Evolutionary conservation across 2,888 invertebrate genomes (phyloP), one percentile per base, ranked within the genome.

Genomic region (Cephus nigrinus): DNA sequence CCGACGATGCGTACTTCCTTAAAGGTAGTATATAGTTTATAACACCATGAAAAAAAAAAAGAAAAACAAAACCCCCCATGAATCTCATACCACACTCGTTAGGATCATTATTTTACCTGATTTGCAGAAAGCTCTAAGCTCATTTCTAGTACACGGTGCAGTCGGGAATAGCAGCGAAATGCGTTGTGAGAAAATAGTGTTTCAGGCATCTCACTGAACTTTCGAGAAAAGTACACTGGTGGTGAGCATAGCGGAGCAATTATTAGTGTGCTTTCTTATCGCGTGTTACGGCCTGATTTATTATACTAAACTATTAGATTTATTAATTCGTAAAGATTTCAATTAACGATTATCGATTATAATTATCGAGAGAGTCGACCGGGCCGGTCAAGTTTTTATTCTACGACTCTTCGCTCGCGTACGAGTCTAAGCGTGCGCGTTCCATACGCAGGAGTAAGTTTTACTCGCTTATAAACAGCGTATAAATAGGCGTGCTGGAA

Each of bases 381-480:
- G 55, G 55, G 55, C 55, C 55, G 55, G 55, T 55, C 55, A 55
- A 55, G 55, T 55, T 55, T 55, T 55, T 55, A 55, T 55, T 55
- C 40, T 40, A 40, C 4, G 40, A 12, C 5, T 40, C 23, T 55
- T 36, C 4, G 55, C 2, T 55, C 55, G 55, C 55, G 55, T 23
- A 5, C 0, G 55, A 55, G 55, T 77, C 68, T 15, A 76, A 77
- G 79, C 79, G 76, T 72, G 76, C 78, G 73, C 76, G 36, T 55
- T 69, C 40, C 74, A 76, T 34, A 75, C 79, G 78, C 75, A 78
- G 75, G 78, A 74, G 77, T 35, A 15, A 55, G 55, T 55, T 55
- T 76, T 80, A 80, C 80, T 75, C 77, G 79, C 76, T 35, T 83
- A 82, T 83, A 82, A 83, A 82, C 82, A 83, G 82, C 81, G 76